Evolutionary conservation across 1,140 invertebrate genomes (phyloP).

Genomic region (Heliconius hewitsoni): DNA sequence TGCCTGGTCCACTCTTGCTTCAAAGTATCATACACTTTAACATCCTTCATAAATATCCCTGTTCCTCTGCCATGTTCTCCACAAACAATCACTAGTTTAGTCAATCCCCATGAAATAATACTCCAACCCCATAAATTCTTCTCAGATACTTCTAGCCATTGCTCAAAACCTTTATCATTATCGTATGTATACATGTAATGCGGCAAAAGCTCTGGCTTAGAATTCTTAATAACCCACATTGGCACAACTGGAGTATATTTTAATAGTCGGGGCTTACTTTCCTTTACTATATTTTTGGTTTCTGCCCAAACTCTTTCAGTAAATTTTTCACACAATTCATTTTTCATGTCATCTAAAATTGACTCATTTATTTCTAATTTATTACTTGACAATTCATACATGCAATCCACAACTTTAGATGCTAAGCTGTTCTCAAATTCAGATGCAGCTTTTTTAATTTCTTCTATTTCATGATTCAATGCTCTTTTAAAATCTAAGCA

Average conservation of each 20-base stretch:
- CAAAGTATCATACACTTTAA: conserved; percentile 66
- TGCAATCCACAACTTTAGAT: conserved; percentile 62
- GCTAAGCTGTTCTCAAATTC: conserved; percentile 58
- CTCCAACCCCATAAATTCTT: conserved; percentile 73
- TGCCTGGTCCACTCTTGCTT: conserved; percentile 61
- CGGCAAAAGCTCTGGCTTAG: conserved; percentile 47
- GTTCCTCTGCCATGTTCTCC: conserved; percentile 68
- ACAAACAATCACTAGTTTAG: conserved; percentile 61
- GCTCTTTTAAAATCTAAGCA: conserved; percentile 64
- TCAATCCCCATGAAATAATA: conserved; percentile 54
- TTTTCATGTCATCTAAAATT: conserved; percentile 41
- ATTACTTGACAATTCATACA: conserved; percentile 43
- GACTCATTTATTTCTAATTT: conserved; percentile 38
- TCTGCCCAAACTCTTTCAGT: conserved; percentile 66
- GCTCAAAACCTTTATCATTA: conserved; percentile 52
- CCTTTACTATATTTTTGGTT: conserved; percentile 52
- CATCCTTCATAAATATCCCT: conserved; percentile 61
- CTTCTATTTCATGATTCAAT: conserved; percentile 44
- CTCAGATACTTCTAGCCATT: conserved; percentile 65
- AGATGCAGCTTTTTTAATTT: conserved; percentile 49
- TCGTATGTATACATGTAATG: conserved; percentile 62
- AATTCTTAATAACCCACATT: conserved; percentile 53
- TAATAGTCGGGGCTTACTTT: conserved; percentile 53
- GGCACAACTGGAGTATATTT: conserved; percentile 54
- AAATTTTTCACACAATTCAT: conserved; percentile 53